Percentiles rank a stretch among this genome's conserved stretches.
Conservation (phyloP, 2,888 invertebrate genomes). For the Rhingia rostrata region DNA sequence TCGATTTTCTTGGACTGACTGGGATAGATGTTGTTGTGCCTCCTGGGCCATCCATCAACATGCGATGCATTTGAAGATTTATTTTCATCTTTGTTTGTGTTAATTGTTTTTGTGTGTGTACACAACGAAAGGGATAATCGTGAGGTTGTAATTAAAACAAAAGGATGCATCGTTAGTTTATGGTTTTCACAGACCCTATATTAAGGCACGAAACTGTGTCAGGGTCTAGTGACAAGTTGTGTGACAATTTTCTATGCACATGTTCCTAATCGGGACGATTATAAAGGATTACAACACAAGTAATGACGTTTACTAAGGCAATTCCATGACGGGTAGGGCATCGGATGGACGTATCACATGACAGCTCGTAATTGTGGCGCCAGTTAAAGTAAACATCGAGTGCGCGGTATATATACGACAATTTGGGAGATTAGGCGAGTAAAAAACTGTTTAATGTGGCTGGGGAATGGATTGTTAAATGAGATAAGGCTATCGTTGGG, state of each 20-base stretch:
- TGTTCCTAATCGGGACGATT: not conserved
- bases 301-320: not conserved
- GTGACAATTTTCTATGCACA: constrained; percentile 39
- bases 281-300: constrained; percentile 25
- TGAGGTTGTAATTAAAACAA: constrained; percentile 23
- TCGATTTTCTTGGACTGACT: not conserved
- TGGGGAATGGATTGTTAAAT: constrained; percentile 15
- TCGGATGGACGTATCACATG: constrained; percentile 1
- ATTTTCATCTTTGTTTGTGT: constrained; percentile 16
- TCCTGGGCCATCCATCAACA: constrained; percentile 32
- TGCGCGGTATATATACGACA: constrained; percentile 12
- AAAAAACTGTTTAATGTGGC: constrained; percentile 9
- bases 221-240: constrained; percentile 23
- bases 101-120: constrained; percentile 27
- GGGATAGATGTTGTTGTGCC: not conserved
- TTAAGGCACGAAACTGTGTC: not conserved
- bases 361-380: constrained; percentile 44
- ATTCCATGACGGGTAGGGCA: not conserved
- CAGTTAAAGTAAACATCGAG: constrained; percentile 48
- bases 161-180: not conserved
- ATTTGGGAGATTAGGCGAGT: constrained; percentile 33
- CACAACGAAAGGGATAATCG: constrained; percentile 25
- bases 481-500: not conserved
- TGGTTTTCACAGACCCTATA: no score
- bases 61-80: constrained; percentile 28